Evolutionary conservation across 2,797 vertebrate genomes (phyloP).

Genomic region (Lagodon rhomboides): DNA sequence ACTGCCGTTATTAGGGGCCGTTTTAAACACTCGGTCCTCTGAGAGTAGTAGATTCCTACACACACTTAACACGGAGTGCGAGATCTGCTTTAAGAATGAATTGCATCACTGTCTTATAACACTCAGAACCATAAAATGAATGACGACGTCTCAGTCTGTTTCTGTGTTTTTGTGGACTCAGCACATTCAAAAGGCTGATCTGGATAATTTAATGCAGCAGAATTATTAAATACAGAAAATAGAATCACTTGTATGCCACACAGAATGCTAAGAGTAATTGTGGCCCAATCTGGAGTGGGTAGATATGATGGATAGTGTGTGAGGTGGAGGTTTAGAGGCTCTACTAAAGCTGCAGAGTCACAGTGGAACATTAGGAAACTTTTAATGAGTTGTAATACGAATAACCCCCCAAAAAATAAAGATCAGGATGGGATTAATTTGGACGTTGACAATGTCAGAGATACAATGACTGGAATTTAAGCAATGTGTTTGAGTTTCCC

Average conservation of each 20-base stretch:
- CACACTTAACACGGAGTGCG: neutral
- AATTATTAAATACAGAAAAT: neutral
- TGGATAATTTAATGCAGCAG: neutral
- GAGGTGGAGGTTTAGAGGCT: no score
- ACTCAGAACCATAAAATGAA: neutral
- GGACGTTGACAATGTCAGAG: no score
- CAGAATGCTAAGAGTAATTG: neutral
- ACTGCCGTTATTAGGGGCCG: neutral
- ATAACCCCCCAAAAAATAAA: no score
- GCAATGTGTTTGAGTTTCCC: no score
- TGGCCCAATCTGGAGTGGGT: neutral
- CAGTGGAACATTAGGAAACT: no score
- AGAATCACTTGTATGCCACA: neutral
- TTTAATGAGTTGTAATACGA: no score
- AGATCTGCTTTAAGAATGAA: slow-evolving; percentile 1
- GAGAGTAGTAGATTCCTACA: neutral
- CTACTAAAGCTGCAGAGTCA: no score
- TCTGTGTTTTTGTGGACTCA: slow-evolving; percentile 10
- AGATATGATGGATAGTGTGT: no score
- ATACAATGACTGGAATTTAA: no score
- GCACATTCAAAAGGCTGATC: neutral
- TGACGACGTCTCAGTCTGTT: neutral
- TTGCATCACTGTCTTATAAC: neutral
- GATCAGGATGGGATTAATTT: no score
- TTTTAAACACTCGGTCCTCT: neutral